Conservation (phyloP, 2,113 vertebrate species). For the Rhinolophus sinicus region DNA sequence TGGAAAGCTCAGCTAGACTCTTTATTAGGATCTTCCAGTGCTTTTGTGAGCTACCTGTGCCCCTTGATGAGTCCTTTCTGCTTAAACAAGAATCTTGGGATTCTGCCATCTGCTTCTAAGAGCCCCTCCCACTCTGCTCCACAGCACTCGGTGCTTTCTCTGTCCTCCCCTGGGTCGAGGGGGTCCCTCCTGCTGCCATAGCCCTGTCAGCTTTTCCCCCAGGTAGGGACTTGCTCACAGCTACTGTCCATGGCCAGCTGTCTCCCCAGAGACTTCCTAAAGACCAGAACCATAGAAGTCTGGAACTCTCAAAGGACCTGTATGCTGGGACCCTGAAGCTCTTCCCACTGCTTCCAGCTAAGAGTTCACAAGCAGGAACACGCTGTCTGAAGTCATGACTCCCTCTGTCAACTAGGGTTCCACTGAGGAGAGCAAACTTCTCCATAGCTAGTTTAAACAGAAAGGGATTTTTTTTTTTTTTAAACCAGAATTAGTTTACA, state of each 20-base stretch:
- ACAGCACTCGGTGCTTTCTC: background rate
- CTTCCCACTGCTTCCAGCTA: background rate
- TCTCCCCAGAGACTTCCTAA: background rate
- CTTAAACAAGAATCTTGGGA: background rate
- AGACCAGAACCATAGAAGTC: background rate
- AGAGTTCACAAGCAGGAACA: background rate
- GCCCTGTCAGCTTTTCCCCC: background rate
- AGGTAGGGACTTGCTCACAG: background rate
- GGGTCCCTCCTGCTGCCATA: background rate
- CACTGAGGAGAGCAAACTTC: background rate
- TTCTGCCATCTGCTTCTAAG: background rate
- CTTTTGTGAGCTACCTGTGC: background rate
- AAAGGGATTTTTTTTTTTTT: background rate
- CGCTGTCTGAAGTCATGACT: background rate
- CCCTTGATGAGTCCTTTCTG: background rate
- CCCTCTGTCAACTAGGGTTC: fast-evolving
- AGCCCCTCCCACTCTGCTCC: background rate
- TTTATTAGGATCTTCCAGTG: background rate
- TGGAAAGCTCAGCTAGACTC: background rate
- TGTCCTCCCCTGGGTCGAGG: background rate
- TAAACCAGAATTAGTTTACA: background rate
- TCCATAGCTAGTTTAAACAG: background rate
- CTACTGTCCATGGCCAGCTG: background rate
- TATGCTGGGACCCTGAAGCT: background rate
- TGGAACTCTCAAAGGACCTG: background rate